Base-by-base conservation (phyloP, 2,888 invertebrate genomes). In the Caenorhabditis wallacei region DNA sequence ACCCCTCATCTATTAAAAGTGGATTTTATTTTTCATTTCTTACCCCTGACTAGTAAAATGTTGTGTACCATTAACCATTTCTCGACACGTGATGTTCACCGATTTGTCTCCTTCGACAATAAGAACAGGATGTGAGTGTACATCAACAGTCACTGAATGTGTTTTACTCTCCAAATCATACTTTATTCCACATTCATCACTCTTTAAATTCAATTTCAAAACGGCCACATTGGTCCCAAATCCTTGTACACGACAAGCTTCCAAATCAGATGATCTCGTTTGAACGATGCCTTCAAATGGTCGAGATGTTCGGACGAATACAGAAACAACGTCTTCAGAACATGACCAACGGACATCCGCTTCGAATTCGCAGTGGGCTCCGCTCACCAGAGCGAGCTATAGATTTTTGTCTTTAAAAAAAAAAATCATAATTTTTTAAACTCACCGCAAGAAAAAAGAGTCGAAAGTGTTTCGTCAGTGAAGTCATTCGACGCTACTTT, bases 151-250 rank as follows among this genome's bases (percentile, higher is more conserved):
- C 7, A 83, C 64, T n/a, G 53, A 61, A 54, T 76, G 64, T 13
- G 66, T 80, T 57, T 61, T 78, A 26, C 46, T 61, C 7, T 20
- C 63, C 46, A 51, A 26, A 43, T 84, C 74, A 46, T 81, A 84
- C 24, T 70, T 46, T n/a, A 84, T 54, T 24, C 84, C 84, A 30
- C 84, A 84, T 26, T 84, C 84, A 0, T 69, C 56, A 1, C 69
- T 61, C n/a, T 78, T 81, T n/a, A 82, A 51, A 24, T 61, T 53
- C 24, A 86, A 51, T 24, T 79, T 80, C 16, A 86, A 75, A 4
- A 84, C 84, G 10, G 86, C 82, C 11, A 86, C 80, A 46, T 86
- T 86, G 22, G 86, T 84, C 0, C 86, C 86, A 40, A 84, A 70
- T 11, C 86, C 86, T 30, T 72, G 71, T 1, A 76, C 68, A 13